phyloP scores from a whole-genome alignment of 1,140 invertebrate genomes.

The Amphibalanus amphitrite region DNA sequence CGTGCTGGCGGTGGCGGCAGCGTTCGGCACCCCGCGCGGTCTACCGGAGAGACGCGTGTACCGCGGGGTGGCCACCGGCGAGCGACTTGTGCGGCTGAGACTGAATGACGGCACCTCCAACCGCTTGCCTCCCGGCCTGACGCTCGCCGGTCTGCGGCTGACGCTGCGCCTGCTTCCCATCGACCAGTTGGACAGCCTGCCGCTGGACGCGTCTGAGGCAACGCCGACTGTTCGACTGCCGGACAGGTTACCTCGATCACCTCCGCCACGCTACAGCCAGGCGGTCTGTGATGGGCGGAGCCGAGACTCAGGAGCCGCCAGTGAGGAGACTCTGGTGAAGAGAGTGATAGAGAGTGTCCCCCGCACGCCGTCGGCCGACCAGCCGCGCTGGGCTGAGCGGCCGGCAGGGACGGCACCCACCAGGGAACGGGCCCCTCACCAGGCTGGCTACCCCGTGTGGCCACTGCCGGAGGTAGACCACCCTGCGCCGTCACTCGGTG shows the following conservation, averaged over 20 bases:
- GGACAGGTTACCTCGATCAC: neutral
- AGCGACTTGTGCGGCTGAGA: constrained; percentile 25
- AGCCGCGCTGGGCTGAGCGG: too few species aligned
- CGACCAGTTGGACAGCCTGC: neutral
- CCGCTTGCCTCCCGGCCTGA: neutral
- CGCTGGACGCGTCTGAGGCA: neutral
- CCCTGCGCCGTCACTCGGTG: too few species aligned
- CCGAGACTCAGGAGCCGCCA: too few species aligned
- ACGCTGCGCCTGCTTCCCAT: neutral
- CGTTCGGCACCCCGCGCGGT: constrained; percentile 25
- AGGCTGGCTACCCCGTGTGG: too few species aligned
- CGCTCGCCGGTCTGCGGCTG: neutral
- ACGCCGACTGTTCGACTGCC: neutral
- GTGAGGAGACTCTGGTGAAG: too few species aligned
- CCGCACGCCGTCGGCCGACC: too few species aligned
- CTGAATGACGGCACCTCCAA: neutral
- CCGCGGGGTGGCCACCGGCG: constrained; percentile 29
- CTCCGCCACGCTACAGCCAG: neutral
- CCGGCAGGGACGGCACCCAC: too few species aligned
- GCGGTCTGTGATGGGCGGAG: neutral
- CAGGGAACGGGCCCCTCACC: too few species aligned
- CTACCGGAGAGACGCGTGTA: constrained; percentile 29
- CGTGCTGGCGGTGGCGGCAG: constrained; percentile 22
- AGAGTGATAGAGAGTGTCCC: too few species aligned
- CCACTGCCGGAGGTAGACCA: too few species aligned